Evolutionary conservation across 1,140 invertebrate species (phyloP), one percentile per base, ranked within the genome.

Genomic region (Lordiphosa stackelbergi): DNA sequence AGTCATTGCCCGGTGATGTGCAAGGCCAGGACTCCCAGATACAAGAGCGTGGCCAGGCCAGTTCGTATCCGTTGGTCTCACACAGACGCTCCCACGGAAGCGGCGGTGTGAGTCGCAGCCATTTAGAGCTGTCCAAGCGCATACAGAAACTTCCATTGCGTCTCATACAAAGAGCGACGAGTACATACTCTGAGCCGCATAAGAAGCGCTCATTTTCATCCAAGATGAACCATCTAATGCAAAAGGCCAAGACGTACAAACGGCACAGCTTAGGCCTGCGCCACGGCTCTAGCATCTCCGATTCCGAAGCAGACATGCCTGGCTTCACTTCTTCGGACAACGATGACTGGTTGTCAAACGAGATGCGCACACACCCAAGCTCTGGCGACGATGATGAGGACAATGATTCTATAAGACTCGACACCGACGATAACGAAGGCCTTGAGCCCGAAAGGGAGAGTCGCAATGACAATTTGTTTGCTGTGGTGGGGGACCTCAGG

Each of bases 1-100:
- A 95, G 74, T 95, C 94, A 0, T 89, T 96, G 58, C 94, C 95
- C 1, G 91, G 91, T n/a, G 90, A 92, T 57, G 89, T 89, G 47
- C 89, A 92, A 66, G 41, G 37, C n/a, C 53, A 60, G 36, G 64
- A 41, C 11, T 47, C 45, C n/a, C 57, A 79, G 42, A 66, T 66
- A 46, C 66, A 72, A 52, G 7, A 40, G 19, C 79, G 70, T 63
- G 71, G 68, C 41, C 81, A 85, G 64, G 70, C 66, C 24, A 48
- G 58, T 22, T 85, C 71, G 43, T 73, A 64, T 59, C 74, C 65
- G 62, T 66, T 74, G 68, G 53, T 69, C 42, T 52, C 52, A 6
- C 24, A 41, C 10, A 56, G 47, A 63, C 77, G 28, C 54, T 68
- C 41, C 37, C 48, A 38, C 19, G 47, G 28, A 35, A 42, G 13